Evolutionary conservation across 1,140 invertebrate genomes (phyloP).

Genomic region (Aphaenogaster rudis): DNA sequence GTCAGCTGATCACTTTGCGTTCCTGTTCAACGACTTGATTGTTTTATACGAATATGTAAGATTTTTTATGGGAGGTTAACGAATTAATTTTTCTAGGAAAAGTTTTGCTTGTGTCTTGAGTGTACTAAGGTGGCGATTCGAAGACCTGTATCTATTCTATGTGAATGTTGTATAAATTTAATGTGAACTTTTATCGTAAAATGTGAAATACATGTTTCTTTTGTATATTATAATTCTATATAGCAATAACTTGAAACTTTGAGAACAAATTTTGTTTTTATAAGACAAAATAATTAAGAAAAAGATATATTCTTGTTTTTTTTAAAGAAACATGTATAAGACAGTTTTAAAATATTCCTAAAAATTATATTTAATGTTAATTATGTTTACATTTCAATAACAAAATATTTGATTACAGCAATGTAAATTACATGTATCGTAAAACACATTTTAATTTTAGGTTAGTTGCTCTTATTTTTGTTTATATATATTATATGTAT

Average conservation of each 20-base stretch:
- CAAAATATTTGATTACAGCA: neutral
- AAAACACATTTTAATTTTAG: neutral
- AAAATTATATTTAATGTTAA: neutral
- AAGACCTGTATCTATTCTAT: neutral
- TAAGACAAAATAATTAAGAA: neutral
- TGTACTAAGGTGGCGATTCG: neutral
- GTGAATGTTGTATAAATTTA: neutral
- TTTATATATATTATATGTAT: neutral
- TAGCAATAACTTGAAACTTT: neutral
- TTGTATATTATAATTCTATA: neutral
- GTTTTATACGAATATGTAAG: neutral
- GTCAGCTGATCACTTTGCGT: neutral
- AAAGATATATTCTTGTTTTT: neutral
- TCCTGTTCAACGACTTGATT: neutral
- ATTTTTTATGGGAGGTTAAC: neutral
- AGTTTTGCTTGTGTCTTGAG: neutral
- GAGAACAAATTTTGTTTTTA: neutral
- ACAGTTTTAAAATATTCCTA: neutral
- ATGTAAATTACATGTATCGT: constrained; percentile 12
- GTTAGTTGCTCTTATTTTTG: constrained; percentile 24
- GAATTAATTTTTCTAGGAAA: neutral
- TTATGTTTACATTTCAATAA: neutral
- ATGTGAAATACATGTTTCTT: neutral
- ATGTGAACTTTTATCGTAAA: neutral
- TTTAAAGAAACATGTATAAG: neutral